Evolutionary conservation across 2,888 invertebrate species (phyloP).

Genomic region (Drosophila basisetae): DNA sequence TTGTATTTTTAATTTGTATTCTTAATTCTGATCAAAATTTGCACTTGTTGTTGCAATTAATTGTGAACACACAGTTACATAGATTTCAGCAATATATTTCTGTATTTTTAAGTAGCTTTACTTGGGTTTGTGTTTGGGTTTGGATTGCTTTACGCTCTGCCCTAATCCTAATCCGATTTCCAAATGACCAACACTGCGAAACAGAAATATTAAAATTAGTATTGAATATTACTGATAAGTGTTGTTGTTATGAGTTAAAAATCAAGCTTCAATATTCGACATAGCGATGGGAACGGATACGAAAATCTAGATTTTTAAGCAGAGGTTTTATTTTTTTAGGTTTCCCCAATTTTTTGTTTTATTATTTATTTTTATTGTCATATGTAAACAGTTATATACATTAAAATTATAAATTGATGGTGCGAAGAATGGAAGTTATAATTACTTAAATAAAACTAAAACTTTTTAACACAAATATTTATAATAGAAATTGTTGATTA

Average conservation of each 20-base stretch:
- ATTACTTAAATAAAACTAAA: neutral
- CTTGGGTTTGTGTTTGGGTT: slow-evolving; percentile 37
- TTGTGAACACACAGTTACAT: slow-evolving; percentile 72
- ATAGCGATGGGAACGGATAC: neutral
- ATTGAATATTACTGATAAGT: neutral
- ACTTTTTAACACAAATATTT: neutral
- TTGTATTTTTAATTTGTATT: slow-evolving; percentile 7
- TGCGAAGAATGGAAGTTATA: neutral
- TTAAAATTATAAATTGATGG: neutral
- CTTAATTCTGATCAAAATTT: slow-evolving; percentile 56
- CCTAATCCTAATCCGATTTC: slow-evolving; percentile 20
- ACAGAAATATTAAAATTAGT: neutral
- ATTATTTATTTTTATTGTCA: neutral
- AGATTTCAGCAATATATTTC: slow-evolving; percentile 59
- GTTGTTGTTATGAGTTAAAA: neutral
- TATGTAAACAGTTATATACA: neutral
- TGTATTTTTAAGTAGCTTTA: slow-evolving; percentile 51
- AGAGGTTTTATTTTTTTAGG: neutral
- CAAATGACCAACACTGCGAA: slow-evolving; percentile 37
- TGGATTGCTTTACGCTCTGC: slow-evolving; percentile 28
- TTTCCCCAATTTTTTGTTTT: neutral
- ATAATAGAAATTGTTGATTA: neutral
- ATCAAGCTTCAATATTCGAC: neutral
- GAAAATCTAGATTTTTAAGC: neutral
- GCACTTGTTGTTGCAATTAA: slow-evolving; percentile 58